phyloP scores from a whole-genome alignment of 1,140 invertebrate genomes.

The Calycopis cecrops region DNA sequence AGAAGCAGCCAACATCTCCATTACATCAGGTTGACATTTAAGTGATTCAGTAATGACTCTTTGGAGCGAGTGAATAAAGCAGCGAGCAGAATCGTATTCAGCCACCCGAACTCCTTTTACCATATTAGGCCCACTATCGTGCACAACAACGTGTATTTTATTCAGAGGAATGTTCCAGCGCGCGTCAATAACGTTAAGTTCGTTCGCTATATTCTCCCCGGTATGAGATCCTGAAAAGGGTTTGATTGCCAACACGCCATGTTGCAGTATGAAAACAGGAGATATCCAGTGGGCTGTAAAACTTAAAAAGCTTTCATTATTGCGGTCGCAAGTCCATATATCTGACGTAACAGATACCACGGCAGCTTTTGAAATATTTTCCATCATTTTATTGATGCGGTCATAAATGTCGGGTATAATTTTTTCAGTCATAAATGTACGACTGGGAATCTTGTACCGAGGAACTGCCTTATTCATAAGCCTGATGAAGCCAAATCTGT shows the following conservation, averaged over 20 bases:
- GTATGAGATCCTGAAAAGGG: slow-evolving; percentile 32
- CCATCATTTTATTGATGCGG: slow-evolving; percentile 28
- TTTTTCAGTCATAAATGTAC: slow-evolving; percentile 33
- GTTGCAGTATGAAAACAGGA: slow-evolving; percentile 30
- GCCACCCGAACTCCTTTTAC: no score
- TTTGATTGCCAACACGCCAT: slow-evolving; percentile 39
- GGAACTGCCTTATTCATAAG: no score
- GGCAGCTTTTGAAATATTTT: slow-evolving; percentile 29
- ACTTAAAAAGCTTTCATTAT: slow-evolving; percentile 36
- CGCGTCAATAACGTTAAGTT: slow-evolving; percentile 28
- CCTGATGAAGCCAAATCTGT: no score
- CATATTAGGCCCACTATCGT: slow-evolving; percentile 37
- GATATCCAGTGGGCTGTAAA: slow-evolving; percentile 43
- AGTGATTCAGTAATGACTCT: slow-evolving; percentile 27
- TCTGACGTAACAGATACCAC: slow-evolving; percentile 37
- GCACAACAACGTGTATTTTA: slow-evolving; percentile 33
- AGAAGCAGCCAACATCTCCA: slow-evolving; percentile 25
- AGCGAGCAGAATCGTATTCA: slow-evolving; percentile 37
- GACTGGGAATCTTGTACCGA: slow-evolving; percentile 14
- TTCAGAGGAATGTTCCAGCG: slow-evolving; percentile 26
- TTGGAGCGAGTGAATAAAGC: slow-evolving; percentile 39
- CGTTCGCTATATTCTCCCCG: slow-evolving; percentile 32
- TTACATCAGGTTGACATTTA: slow-evolving; percentile 29
- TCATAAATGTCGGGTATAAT: slow-evolving; percentile 34
- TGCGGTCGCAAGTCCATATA: slow-evolving; percentile 38